Base-by-base conservation (phyloP, 2,888 invertebrate species). In the Phyllotreta cruciferae region DNA sequence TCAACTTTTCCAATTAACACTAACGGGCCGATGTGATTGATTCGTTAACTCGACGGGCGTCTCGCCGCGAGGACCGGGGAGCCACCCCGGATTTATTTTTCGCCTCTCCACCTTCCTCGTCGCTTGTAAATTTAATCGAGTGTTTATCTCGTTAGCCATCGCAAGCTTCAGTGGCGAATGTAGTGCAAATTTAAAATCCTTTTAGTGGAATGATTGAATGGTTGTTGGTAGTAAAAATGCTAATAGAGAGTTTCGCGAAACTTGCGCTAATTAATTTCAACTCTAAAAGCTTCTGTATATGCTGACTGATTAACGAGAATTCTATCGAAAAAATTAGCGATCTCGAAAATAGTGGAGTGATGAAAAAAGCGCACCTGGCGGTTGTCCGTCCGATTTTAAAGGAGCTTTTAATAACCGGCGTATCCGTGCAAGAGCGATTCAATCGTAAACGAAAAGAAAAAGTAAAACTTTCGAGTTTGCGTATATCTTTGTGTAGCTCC, bases 1-100 rank as follows among this genome's bases (percentile, higher is more conserved):
- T 79, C 78, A 79, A 78, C 74, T 75, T 77, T 79, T 78, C 77
- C 77, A 79, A 79, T 79, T 78, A 79, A 78, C 78, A 77, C 77
- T 78, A 78, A 79, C 78, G 76, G 77, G 74, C 73, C 63, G 68
- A 64, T 69, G 70, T 79, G 79, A 79, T 79, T 79, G 78, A 79
- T 79, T 78, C 75, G 77, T 78, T 73, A 75, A 77, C 74, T 75
- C 69, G 71, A 64, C 71, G 69, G 73, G 69, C 58, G 62, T 69
- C 66, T 66, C 44, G 35, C 52, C 50, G n/a, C n/a, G 50, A 58
- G 42, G 41, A 45, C 42, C 60, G 36, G 60, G 60, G 60, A 60
- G 52, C 52, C 49, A 52, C 42, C 60, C 60, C 60, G 44, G 54
- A 53, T 53, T 60, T 60, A 60, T 60, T 60, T n/a, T 60, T 60